phyloP scores from a whole-genome alignment of 2,888 invertebrate genomes.

The Dynastes grantii region DNA sequence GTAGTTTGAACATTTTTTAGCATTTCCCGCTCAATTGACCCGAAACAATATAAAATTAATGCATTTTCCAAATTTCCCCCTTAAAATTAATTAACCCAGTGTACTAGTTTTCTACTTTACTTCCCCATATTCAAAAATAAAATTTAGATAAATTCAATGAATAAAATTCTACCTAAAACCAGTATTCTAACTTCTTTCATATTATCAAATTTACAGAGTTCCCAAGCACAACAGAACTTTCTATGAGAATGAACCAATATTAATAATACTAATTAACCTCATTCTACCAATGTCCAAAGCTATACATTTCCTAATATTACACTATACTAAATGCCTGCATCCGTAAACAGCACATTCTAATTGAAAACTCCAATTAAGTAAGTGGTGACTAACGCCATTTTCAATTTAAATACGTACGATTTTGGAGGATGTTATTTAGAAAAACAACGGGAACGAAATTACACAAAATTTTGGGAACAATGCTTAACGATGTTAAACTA shows the following conservation, averaged over 20 bases:
- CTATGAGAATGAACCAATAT: not conserved
- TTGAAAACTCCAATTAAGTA: conserved; percentile 11
- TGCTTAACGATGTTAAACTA: conserved; percentile 10
- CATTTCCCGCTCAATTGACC: too few species aligned
- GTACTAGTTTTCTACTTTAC: too few species aligned
- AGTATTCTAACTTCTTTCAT: too few species aligned
- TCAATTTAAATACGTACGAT: conserved; percentile 9
- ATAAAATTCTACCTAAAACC: too few species aligned
- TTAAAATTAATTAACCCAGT: too few species aligned
- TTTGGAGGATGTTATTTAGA: conserved; percentile 29
- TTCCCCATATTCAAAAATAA: too few species aligned
- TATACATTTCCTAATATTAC: not conserved
- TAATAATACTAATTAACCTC: not conserved
- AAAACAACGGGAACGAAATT: conserved; percentile 7
- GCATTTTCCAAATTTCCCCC: too few species aligned
- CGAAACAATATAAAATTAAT: too few species aligned
- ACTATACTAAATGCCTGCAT: not conserved
- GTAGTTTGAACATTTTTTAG: too few species aligned
- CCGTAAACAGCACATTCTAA: conserved; percentile 25
- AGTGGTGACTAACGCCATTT: conserved; percentile 25
- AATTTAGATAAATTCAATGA: too few species aligned
- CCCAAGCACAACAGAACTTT: too few species aligned
- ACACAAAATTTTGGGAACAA: conserved; percentile 11
- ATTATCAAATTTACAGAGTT: too few species aligned
- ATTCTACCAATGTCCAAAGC: not conserved